Base-by-base conservation (phyloP, 2,888 invertebrate species). In the Stenolophus ochropezus region DNA sequence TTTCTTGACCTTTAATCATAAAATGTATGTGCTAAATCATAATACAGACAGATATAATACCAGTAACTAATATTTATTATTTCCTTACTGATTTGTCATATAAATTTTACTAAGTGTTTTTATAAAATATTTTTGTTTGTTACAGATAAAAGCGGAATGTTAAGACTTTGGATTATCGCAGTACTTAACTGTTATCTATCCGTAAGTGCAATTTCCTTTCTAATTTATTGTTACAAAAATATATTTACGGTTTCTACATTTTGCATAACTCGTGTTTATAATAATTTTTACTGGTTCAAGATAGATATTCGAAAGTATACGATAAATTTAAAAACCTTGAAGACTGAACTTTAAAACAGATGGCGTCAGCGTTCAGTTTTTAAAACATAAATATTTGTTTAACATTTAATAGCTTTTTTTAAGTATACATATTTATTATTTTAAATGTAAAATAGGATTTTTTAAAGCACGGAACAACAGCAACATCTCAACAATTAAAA, bases 401-500 rank as follows among this genome's bases (percentile, higher is more conserved):
- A 2, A 27, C 27, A 4, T 27, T n/a, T n/a, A n/a, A n/a, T n/a
- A n/a, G n/a, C n/a, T n/a, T n/a, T n/a, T n/a, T n/a, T n/a, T n/a
- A n/a, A n/a, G n/a, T n/a, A n/a, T n/a, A n/a, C n/a, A n/a, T n/a
- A n/a, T n/a, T n/a, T n/a, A n/a, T n/a, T n/a, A n/a, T n/a, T n/a
- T n/a, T n/a, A n/a, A n/a, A n/a, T n/a, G n/a, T n/a, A n/a, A n/a
- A n/a, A n/a, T n/a, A n/a, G n/a, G n/a, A n/a, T n/a, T n/a, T n/a
- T n/a, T n/a, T n/a, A n/a, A n/a, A n/a, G n/a, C n/a, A n/a, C n/a
- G n/a, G n/a, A n/a, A n/a, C n/a, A n/a, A n/a, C n/a, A n/a, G n/a
- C n/a, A n/a, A n/a, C n/a, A n/a, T n/a, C 33, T 42, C 49, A 77
- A 77, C 77, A 77, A 77, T 77, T 77, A 61, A 77, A 75, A 61